phyloP scores from a whole-genome alignment of 2,113 vertebrate species.

The Glaucidium brasilianum region DNA sequence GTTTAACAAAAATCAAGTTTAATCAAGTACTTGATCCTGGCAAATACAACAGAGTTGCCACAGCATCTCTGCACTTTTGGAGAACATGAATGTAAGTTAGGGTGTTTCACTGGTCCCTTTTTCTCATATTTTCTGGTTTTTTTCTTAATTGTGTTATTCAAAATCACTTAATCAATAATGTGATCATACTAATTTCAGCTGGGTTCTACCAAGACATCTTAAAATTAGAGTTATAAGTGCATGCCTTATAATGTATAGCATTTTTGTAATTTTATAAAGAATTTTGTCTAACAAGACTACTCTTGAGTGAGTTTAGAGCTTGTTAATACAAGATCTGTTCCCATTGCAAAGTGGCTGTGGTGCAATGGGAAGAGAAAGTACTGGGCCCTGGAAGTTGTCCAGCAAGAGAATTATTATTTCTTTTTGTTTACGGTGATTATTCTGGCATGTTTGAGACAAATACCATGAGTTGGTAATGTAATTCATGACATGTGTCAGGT shows the following conservation, averaged over 20 bases:
- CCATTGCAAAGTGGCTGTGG: background rate
- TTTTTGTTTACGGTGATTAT: background rate
- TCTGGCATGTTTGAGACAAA: background rate
- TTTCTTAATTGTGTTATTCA: background rate
- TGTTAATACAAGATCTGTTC: background rate
- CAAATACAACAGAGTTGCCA: background rate
- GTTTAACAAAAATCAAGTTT: background rate
- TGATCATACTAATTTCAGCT: background rate
- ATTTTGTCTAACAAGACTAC: background rate
- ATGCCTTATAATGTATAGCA: background rate
- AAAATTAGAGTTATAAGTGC: background rate
- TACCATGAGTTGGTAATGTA: background rate
- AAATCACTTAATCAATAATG: background rate
- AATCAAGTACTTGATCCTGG: background rate
- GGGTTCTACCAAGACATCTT: background rate
- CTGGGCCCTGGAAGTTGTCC: background rate
- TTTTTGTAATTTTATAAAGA: background rate
- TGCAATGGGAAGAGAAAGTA: background rate
- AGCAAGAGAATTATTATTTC: background rate
- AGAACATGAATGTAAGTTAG: background rate
- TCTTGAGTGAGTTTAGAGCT: background rate
- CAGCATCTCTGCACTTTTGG: background rate
- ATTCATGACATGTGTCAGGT: background rate
- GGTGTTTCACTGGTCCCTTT: background rate
- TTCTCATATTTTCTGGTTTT: background rate